Conservation (phyloP, 1,140 invertebrate genomes). For the Telenomus remus region DNA sequence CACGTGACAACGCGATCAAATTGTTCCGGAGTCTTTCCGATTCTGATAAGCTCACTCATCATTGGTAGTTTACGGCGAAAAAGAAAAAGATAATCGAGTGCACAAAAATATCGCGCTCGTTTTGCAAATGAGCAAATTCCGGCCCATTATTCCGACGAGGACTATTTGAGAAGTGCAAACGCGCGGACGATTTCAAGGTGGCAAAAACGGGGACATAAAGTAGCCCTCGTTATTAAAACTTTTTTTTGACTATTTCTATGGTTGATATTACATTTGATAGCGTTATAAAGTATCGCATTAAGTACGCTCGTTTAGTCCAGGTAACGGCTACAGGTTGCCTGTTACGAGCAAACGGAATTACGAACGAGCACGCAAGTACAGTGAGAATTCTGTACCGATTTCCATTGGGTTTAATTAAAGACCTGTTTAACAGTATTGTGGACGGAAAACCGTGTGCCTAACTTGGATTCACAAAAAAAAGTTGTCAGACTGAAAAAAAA, state of each 20-base stretch:
- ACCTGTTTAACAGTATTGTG: constrained; percentile 49
- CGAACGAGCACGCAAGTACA: constrained; percentile 52
- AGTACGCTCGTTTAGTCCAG: constrained; percentile 48
- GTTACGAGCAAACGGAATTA: constrained; percentile 57
- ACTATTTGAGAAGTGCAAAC: too few relatives aligned
- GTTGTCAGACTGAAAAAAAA: constrained; percentile 11
- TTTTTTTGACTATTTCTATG: constrained; percentile 10
- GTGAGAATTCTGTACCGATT: constrained; percentile 49
- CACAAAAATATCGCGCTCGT: constrained; percentile 11
- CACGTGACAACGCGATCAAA: constrained; percentile 19
- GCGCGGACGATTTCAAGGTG: too few relatives aligned
- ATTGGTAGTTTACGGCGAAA: not conserved
- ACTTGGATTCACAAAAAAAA: constrained; percentile 46
- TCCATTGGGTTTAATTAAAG: constrained; percentile 53
- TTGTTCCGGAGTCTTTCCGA: constrained; percentile 22
- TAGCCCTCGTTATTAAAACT: too few relatives aligned
- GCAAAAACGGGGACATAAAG: too few relatives aligned
- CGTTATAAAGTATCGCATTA: constrained; percentile 50
- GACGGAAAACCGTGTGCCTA: constrained; percentile 40
- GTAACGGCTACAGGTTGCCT: constrained; percentile 57
- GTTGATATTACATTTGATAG: constrained; percentile 30
- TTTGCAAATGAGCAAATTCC: not conserved
- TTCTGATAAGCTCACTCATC: constrained; percentile 27
- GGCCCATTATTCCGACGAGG: too few relatives aligned
- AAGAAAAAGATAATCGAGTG: constrained; percentile 4